Conservation (phyloP, 2,888 invertebrate genomes). For the Fragum sueziense region DNA sequence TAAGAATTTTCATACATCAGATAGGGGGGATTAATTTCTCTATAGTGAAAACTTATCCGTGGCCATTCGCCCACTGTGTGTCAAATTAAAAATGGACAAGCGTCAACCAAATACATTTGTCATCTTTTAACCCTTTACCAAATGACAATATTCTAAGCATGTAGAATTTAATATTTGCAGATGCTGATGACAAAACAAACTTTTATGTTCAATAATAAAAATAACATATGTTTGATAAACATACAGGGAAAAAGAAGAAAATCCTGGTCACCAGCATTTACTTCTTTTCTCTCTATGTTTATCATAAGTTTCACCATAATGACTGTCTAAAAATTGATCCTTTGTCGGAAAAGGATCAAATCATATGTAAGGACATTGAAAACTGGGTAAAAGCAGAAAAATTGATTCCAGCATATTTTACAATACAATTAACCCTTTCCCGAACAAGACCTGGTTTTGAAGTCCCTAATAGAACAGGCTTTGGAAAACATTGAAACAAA, state of each 20-base stretch:
- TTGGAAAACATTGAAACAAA: no score
- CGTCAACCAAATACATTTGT: slow-evolving; percentile 15
- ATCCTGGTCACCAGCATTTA: background rate
- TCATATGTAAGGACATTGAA: background rate
- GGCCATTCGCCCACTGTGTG: slow-evolving; percentile 41
- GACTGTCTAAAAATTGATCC: background rate
- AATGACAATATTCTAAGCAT: background rate
- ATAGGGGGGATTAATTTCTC: slow-evolving; percentile 9
- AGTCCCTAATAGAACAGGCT: no score
- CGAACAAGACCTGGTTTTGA: no score
- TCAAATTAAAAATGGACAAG: slow-evolving; percentile 20
- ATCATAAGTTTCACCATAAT: background rate
- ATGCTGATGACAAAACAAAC: background rate
- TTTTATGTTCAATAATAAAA: no score
- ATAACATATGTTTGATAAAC: no score
- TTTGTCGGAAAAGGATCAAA: background rate
- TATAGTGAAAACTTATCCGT: slow-evolving; percentile 52
- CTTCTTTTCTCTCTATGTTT: background rate
- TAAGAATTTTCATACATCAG: background rate
- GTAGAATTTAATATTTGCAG: background rate
- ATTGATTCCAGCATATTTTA: background rate
- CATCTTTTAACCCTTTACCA: slow-evolving; percentile 3
- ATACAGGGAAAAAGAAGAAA: background rate
- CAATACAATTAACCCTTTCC: no score
- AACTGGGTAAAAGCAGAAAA: background rate